Percentiles rank a stretch among this genome's conserved stretches.
Conservation (phyloP, 1,140 invertebrate species). For the Globodera ellingtonae region DNA sequence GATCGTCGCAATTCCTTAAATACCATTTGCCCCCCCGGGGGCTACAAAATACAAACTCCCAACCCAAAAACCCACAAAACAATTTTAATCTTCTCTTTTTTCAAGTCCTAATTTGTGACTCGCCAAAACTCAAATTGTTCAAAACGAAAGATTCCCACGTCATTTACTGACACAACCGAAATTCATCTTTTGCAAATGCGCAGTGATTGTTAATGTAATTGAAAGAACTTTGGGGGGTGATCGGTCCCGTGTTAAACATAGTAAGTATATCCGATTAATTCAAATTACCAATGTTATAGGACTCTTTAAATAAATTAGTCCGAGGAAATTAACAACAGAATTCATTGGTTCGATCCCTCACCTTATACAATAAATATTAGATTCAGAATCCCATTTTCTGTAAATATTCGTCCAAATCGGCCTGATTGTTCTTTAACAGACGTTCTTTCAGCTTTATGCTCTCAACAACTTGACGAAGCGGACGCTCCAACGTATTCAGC, state of each 20-base stretch:
- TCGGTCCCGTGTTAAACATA: not conserved
- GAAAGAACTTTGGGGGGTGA: not conserved
- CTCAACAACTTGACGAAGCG: slow-evolving; percentile 29
- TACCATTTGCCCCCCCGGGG: no score
- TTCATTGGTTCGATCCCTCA: no score
- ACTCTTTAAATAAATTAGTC: no score
- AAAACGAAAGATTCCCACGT: not conserved
- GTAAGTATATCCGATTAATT: no score
- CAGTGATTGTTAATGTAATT: not conserved
- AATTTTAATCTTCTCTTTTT: not conserved
- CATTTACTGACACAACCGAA: no score
- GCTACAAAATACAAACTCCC: not conserved
- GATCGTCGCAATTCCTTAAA: no score
- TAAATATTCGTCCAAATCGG: slow-evolving; percentile 27
- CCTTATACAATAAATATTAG: no score
- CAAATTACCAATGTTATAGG: no score
- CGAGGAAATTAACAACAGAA: no score
- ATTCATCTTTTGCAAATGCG: not conserved
- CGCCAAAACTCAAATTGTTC: not conserved
- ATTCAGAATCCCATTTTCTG: not conserved
- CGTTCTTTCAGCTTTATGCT: slow-evolving; percentile 33
- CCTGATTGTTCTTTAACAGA: slow-evolving; percentile 37
- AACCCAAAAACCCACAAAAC: not conserved
- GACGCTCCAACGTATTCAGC: slow-evolving; percentile 32
- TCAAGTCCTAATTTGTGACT: not conserved